phyloP scores from a whole-genome alignment of 2,888 invertebrate species.

The Drosophila aldrichi region DNA sequence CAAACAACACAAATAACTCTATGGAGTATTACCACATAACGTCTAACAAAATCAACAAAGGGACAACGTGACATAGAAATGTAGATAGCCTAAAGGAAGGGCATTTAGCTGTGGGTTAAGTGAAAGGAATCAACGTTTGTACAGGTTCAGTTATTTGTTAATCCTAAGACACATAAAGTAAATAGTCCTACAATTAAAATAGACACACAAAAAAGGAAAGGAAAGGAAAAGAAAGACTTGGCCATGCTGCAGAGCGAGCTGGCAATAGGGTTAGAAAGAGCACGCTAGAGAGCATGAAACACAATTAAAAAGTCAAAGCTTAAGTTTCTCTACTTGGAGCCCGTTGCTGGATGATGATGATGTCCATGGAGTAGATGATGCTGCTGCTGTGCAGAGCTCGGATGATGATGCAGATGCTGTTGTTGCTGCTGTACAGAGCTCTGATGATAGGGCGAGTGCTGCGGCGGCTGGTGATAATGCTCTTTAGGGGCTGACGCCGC shows the following conservation, averaged over 20 bases:
- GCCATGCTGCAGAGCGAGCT: slow-evolving; percentile 21
- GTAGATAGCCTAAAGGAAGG: not conserved
- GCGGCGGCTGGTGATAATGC: slow-evolving; percentile 51
- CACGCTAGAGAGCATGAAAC: slow-evolving; percentile 46
- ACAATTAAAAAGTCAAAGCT: slow-evolving; percentile 1
- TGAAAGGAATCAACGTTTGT: slow-evolving; percentile 11
- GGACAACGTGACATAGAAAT: not conserved
- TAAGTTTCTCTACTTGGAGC: slow-evolving; percentile 51
- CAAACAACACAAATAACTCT: slow-evolving; percentile 21
- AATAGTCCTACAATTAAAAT: not conserved
- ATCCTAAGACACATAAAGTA: slow-evolving; percentile 12
- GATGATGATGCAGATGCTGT: slow-evolving; percentile 13
- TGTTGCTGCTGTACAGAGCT: slow-evolving; percentile 27
- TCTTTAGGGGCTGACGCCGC: slow-evolving; percentile 35
- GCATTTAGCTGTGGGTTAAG: not conserved
- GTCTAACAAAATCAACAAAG: slow-evolving; percentile 25
- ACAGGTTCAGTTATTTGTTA: slow-evolving; percentile 27
- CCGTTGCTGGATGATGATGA: slow-evolving; percentile 39
- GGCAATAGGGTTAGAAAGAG: slow-evolving; percentile 16
- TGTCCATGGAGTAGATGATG: slow-evolving; percentile 34
- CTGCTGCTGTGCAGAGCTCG: slow-evolving; percentile 18
- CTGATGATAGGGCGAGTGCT: slow-evolving; percentile 66
- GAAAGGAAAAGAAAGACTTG: not conserved
- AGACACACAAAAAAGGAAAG: not conserved
- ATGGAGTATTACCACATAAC: slow-evolving; percentile 27